phyloP scores from a whole-genome alignment of 2,888 invertebrate genomes.

The Shargacucullia verbasci region DNA sequence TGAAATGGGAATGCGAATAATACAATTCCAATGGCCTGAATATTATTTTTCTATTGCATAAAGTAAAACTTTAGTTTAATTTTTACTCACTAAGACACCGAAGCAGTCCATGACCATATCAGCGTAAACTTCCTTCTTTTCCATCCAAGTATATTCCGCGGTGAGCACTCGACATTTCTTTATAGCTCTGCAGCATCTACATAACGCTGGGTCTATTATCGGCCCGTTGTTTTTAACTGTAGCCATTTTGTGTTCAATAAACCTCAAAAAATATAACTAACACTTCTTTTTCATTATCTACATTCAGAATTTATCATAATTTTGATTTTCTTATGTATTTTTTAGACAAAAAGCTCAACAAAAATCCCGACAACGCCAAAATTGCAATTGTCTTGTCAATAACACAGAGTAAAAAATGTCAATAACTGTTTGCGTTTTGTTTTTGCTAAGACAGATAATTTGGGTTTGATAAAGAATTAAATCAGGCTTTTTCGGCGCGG shows the following conservation, averaged over 20 bases:
- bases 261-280: constrained; percentile 4
- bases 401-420: constrained; percentile 1
- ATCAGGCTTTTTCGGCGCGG: too few species aligned
- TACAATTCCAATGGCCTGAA: too few species aligned
- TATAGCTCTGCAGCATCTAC: constrained; percentile 82
- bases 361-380: constrained; percentile 24
- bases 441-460: too few species aligned
- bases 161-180: constrained; percentile 85
- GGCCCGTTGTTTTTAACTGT: constrained; percentile 78
- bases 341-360: constrained; percentile 37
- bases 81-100: constrained; percentile 77
- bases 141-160: constrained; percentile 83
- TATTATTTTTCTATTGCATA: too few species aligned
- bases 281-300: constrained; percentile 40
- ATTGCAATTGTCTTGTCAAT: constrained; percentile 12
- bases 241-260: constrained; percentile 68
- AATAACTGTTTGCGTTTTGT: too few species aligned
- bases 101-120: constrained; percentile 87
- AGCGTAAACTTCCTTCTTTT: constrained; percentile 80
- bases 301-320: constrained; percentile 48
- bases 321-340: constrained; percentile 23
- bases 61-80: too few species aligned
- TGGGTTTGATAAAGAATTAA: too few species aligned
- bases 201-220: constrained; percentile 82
- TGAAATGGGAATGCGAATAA: too few species aligned